Conservation (phyloP, 2,888 invertebrate species). For the Cepaea hortensis region DNA sequence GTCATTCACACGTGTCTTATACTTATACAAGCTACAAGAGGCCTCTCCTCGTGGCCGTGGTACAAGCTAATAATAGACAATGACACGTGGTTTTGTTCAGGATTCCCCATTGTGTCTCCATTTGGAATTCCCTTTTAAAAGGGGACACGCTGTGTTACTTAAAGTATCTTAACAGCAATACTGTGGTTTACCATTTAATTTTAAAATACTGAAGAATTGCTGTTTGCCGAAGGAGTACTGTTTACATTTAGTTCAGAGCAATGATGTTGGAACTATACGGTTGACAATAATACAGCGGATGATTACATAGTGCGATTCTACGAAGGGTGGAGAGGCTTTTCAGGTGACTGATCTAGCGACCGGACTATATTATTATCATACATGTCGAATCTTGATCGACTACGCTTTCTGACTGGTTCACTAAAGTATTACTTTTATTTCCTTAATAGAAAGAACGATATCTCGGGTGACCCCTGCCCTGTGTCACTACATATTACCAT, state of each 20-base stretch:
- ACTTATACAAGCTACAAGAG: too few relatives aligned
- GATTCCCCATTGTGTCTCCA: neutral
- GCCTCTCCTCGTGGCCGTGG: too few relatives aligned
- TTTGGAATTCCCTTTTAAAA: too few relatives aligned
- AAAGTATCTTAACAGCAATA: too few relatives aligned
- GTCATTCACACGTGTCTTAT: too few relatives aligned
- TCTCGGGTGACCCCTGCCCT: neutral
- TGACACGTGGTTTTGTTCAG: slow-evolving; percentile 35
- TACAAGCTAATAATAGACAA: neutral
- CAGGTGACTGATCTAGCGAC: slow-evolving; percentile 28
- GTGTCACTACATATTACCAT: too few relatives aligned
- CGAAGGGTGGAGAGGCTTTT: neutral
- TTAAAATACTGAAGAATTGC: too few relatives aligned
- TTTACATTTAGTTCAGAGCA: neutral
- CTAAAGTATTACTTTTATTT: neutral
- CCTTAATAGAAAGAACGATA: neutral
- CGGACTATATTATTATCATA: neutral
- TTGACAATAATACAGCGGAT: slow-evolving; percentile 15
- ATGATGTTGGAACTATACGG: neutral
- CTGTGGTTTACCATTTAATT: too few relatives aligned
- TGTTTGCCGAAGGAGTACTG: neutral
- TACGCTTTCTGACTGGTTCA: neutral
- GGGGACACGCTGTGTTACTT: too few relatives aligned
- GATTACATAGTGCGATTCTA: neutral
- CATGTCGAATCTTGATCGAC: slow-evolving; percentile 33